Percentiles rank a stretch among this genome's conserved stretches.
Evolutionary conservation across 2,888 invertebrate species (phyloP).

Genomic region (Galerucella calmariensis): DNA sequence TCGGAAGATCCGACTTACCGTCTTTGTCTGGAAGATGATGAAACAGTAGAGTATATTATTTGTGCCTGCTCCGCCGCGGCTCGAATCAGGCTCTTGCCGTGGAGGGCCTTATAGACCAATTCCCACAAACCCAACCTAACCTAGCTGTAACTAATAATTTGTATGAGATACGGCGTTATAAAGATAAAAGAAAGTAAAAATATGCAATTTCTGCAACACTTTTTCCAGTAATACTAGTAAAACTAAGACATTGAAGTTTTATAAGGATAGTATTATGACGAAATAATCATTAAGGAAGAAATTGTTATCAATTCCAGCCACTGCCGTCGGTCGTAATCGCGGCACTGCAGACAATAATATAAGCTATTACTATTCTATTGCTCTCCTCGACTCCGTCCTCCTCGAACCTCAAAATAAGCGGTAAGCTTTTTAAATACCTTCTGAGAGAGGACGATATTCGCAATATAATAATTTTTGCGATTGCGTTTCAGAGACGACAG

Average conservation of each 20-base stretch:
- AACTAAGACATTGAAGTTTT: not conserved
- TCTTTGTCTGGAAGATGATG: no score
- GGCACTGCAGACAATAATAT: slow-evolving; percentile 62
- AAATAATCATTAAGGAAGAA: slow-evolving; percentile 27
- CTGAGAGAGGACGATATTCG: slow-evolving; percentile 51
- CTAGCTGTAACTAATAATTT: no score
- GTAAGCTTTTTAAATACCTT: slow-evolving; percentile 60
- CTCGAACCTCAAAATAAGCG: slow-evolving; percentile 54
- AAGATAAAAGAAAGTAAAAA: not conserved
- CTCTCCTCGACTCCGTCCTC: slow-evolving; percentile 53
- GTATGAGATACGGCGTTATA: no score
- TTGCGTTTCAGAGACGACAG: slow-evolving; percentile 55
- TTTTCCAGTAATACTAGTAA: not conserved
- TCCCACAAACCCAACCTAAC: no score
- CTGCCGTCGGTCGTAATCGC: slow-evolving; percentile 56
- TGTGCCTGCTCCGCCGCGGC: no score
- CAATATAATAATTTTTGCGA: slow-evolving; percentile 60
- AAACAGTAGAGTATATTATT: no score
- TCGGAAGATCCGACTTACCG: no score
- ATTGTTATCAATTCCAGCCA: slow-evolving; percentile 27
- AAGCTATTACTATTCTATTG: slow-evolving; percentile 64
- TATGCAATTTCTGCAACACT: not conserved
- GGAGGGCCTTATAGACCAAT: no score
- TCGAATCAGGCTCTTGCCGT: no score
- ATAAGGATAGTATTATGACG: not conserved